phyloP scores from a whole-genome alignment of 2,888 invertebrate genomes.

The Eubasilissa splendida region DNA sequence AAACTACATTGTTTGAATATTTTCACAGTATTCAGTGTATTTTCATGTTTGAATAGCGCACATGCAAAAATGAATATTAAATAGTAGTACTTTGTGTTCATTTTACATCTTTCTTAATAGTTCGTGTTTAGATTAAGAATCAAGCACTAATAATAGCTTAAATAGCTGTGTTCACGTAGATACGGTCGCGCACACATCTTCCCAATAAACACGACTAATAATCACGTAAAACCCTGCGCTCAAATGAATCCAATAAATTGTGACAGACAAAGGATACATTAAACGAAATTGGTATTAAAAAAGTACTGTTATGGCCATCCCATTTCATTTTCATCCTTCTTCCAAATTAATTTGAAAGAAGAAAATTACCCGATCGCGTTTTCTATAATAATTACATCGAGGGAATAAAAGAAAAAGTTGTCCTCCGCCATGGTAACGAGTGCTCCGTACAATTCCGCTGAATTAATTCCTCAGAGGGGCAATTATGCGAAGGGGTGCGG shows the following conservation, averaged over 20 bases:
- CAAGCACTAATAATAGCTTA: too few species aligned
- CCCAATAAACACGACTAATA: slow-evolving; percentile 10
- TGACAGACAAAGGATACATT: slow-evolving; percentile 46
- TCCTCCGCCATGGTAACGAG: slow-evolving; percentile 53
- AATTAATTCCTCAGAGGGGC: slow-evolving; percentile 59
- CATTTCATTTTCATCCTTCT: slow-evolving; percentile 47
- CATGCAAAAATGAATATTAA: too few species aligned
- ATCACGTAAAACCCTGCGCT: slow-evolving; percentile 16
- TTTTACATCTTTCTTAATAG: too few species aligned
- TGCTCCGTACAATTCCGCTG: slow-evolving; percentile 57
- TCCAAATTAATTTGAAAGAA: slow-evolving; percentile 50
- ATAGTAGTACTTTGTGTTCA: too few species aligned
- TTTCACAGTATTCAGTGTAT: too few species aligned
- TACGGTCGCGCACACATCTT: too few species aligned
- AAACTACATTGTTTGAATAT: too few species aligned
- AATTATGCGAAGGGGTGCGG: slow-evolving; percentile 57
- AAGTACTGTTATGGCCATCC: slow-evolving; percentile 48
- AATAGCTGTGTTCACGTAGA: too few species aligned
- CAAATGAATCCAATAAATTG: slow-evolving; percentile 36
- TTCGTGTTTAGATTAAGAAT: too few species aligned
- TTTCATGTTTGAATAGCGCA: too few species aligned
- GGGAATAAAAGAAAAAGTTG: slow-evolving; percentile 52
- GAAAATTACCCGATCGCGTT: slow-evolving; percentile 57
- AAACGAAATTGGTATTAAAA: slow-evolving; percentile 47
- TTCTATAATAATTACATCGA: slow-evolving; percentile 57